Evolutionary conservation across 2,888 invertebrate genomes (phyloP).

Genomic region (Epiblema foenella): DNA sequence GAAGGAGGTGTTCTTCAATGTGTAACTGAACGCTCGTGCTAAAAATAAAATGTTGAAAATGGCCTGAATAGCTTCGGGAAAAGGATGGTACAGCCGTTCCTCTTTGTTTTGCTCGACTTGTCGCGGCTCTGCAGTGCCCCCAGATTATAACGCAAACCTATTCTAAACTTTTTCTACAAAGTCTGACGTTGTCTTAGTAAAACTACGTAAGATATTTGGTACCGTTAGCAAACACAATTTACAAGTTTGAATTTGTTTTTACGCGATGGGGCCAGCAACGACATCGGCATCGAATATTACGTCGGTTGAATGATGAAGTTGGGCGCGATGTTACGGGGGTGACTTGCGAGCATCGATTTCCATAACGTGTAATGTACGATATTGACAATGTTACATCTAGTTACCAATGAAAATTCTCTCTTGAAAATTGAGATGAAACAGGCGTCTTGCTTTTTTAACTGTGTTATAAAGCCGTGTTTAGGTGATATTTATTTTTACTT

Average conservation of each 20-base stretch:
- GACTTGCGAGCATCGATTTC: constrained; percentile 25
- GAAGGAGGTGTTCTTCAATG: no score
- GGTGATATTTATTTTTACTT: no score
- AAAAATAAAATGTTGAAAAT: neutral
- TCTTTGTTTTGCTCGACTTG: no score
- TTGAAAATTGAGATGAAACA: neutral
- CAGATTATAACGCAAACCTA: neutral
- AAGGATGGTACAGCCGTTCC: no score
- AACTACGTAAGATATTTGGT: constrained; percentile 17
- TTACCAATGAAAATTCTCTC: no score
- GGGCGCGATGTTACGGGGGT: constrained; percentile 10
- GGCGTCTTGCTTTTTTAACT: no score
- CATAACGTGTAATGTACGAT: neutral
- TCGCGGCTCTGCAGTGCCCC: no score
- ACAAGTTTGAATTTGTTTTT: constrained; percentile 30
- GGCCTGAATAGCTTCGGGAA: no score
- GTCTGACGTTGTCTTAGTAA: neutral
- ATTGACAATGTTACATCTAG: neutral
- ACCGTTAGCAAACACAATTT: constrained; percentile 24
- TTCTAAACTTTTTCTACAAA: neutral
- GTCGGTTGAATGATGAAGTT: constrained; percentile 34
- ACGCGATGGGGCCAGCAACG: constrained; percentile 13
- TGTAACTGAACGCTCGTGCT: no score
- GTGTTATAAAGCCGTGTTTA: no score
- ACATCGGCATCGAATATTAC: constrained; percentile 38